phyloP scores from a whole-genome alignment of 2,888 invertebrate genomes.

The Pycnomerus fuliginosus region DNA sequence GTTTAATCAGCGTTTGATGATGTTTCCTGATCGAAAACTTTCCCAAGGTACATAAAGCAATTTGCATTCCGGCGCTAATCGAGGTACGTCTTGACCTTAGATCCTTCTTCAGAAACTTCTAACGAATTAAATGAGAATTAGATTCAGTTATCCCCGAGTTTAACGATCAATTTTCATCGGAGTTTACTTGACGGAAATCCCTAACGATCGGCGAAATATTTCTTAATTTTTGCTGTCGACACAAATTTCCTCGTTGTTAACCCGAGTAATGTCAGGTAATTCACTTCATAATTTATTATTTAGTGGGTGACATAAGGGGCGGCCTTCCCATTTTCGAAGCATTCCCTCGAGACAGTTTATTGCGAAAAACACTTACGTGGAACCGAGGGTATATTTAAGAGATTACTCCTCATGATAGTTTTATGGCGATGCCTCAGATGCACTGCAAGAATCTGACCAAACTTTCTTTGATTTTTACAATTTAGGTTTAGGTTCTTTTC shows the following conservation, averaged over 20 bases:
- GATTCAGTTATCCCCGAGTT: conserved; percentile 16
- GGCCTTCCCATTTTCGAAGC: conserved; percentile 16
- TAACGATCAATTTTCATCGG: conserved; percentile 8
- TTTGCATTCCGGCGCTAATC: conserved; percentile 21
- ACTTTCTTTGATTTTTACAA: too few species aligned
- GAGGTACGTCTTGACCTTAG: conserved; percentile 19
- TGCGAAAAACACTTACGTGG: conserved; percentile 47
- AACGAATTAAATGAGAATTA: conserved; percentile 18
- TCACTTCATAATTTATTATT: conserved; percentile 24
- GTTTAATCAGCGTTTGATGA: conserved; percentile 34
- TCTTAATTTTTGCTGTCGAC: conserved; percentile 1
- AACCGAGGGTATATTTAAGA: conserved; percentile 44
- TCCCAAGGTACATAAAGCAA: conserved; percentile 11
- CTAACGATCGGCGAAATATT: conserved; percentile 7
- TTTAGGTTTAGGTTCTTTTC: too few species aligned
- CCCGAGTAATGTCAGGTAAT: conserved; percentile 10
- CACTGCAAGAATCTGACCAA: too few species aligned
- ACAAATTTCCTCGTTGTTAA: conserved; percentile 4
- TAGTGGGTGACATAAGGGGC: conserved; percentile 16
- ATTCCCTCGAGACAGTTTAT: conserved; percentile 43
- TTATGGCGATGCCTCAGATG: conserved; percentile 29
- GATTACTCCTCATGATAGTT: conserved; percentile 45
- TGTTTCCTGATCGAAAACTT: conserved; percentile 30
- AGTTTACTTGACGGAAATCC: neutral
- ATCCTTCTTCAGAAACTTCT: conserved; percentile 5